phyloP scores from a whole-genome alignment of 1,140 invertebrate species.

The Atta colombica region DNA sequence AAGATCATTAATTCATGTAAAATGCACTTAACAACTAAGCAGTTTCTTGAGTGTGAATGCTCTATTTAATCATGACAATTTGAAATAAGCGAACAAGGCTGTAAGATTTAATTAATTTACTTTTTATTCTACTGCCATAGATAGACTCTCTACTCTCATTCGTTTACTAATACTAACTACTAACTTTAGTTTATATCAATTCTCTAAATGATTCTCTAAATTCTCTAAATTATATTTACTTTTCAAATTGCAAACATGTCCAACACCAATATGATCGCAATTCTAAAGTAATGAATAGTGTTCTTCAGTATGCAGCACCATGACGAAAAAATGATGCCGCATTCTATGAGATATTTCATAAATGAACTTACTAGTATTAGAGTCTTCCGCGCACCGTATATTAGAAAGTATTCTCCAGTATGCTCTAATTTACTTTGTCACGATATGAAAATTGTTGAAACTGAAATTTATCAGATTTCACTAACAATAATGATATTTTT shows the following conservation, averaged over 20 bases:
- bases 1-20: slow-evolving; percentile 65
- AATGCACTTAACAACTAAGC: slow-evolving; percentile 55
- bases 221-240: slow-evolving; percentile 24
- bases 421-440: slow-evolving; percentile 66
- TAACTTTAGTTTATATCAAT: slow-evolving; percentile 55
- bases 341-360: slow-evolving; percentile 60
- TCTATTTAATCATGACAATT: slow-evolving; percentile 63
- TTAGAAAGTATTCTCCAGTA: slow-evolving; percentile 72
- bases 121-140: slow-evolving; percentile 80
- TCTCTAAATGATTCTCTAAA: neutral
- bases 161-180: slow-evolving; percentile 53
- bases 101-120: slow-evolving; percentile 73
- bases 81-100: slow-evolving; percentile 58
- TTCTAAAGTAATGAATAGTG: slow-evolving; percentile 48
- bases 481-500: slow-evolving; percentile 58
- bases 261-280: slow-evolving; percentile 42
- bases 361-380: slow-evolving; percentile 76
- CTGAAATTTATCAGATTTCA: slow-evolving; percentile 61
- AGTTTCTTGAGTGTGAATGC: slow-evolving; percentile 50
- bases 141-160: slow-evolving; percentile 63
- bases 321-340: slow-evolving; percentile 41
- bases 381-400: slow-evolving; percentile 78
- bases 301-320: slow-evolving; percentile 54
- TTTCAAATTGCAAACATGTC: slow-evolving; percentile 37
- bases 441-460: slow-evolving; percentile 73